phyloP scores from a whole-genome alignment of 2,797 vertebrate species.

The Vultur gryphus region DNA sequence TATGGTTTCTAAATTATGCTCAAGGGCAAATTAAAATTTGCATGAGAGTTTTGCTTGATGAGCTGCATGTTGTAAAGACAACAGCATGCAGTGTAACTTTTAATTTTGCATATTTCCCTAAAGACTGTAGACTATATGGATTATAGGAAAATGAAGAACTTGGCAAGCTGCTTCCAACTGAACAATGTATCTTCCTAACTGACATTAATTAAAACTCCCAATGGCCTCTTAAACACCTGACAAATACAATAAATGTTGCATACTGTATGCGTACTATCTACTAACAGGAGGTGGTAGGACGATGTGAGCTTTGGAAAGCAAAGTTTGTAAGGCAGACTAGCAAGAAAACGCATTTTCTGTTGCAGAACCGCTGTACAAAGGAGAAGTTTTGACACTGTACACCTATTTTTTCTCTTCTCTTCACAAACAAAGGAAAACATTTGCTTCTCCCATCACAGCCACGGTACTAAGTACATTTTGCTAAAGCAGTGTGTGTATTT shows the following conservation, averaged over 20 bases:
- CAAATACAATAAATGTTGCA: constrained; percentile 88
- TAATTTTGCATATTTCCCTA: constrained; percentile 88
- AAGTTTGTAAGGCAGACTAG: constrained; percentile 62
- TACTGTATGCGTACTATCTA: constrained; percentile 73
- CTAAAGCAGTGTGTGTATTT: not conserved
- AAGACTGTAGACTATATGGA: constrained; percentile 86
- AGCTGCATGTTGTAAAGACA: constrained; percentile 88
- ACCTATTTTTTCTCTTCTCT: not conserved
- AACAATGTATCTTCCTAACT: constrained; percentile 88
- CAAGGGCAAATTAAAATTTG: constrained; percentile 99
- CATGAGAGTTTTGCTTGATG: constrained; percentile 93
- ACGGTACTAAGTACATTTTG: not conserved
- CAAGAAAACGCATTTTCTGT: constrained; percentile 44
- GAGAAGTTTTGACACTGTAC: not conserved
- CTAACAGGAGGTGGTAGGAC: constrained; percentile 72
- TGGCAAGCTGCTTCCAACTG: constrained; percentile 84
- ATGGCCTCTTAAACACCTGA: constrained; percentile 87
- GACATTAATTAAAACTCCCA: constrained; percentile 91
- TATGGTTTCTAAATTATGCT: constrained; percentile 99
- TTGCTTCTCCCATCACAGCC: not conserved
- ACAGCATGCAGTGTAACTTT: constrained; percentile 89
- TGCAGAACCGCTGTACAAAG: constrained; percentile 22
- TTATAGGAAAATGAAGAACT: constrained; percentile 86
- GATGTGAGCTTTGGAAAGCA: constrained; percentile 56
- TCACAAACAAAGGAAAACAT: constrained; percentile 36